phyloP scores from a whole-genome alignment of 2,113 vertebrate genomes.

The Pampusana beccarii region DNA sequence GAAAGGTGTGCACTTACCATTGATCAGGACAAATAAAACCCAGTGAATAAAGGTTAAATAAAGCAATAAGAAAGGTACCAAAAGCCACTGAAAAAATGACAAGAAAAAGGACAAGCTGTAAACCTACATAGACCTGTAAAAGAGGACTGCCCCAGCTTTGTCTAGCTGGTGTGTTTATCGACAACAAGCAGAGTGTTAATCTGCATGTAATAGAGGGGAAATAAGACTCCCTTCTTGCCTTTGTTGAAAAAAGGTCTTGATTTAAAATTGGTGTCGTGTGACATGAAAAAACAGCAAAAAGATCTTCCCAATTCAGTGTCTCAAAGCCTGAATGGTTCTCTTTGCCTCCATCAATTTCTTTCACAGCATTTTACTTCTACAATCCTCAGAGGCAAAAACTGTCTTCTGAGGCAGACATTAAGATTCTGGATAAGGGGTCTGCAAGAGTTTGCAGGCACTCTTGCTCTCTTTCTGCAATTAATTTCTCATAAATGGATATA shows the following conservation, averaged over 20 bases:
- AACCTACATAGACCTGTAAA: background rate
- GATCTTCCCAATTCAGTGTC: background rate
- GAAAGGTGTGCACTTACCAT: slow-evolving; percentile 4
- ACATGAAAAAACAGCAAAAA: background rate
- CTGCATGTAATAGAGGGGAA: background rate
- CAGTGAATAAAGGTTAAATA: slow-evolving; percentile 31
- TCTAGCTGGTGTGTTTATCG: background rate
- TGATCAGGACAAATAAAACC: background rate
- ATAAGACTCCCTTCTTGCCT: background rate
- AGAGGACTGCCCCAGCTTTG: background rate
- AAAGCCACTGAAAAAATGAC: slow-evolving; percentile 22
- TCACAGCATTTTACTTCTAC: background rate
- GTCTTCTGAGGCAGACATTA: background rate
- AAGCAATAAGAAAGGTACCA: background rate
- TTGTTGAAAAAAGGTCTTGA: background rate
- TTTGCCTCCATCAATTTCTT: background rate
- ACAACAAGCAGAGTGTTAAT: background rate
- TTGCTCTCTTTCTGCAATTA: background rate
- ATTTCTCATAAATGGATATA: background rate
- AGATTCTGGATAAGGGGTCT: background rate
- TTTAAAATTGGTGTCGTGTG: background rate
- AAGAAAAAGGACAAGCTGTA: slow-evolving; percentile 1
- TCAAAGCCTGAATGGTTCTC: background rate
- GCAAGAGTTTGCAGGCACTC: background rate
- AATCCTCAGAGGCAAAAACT: background rate